phyloP scores from a whole-genome alignment of 2,113 vertebrate species.

The Phylloscopus whistleri region DNA sequence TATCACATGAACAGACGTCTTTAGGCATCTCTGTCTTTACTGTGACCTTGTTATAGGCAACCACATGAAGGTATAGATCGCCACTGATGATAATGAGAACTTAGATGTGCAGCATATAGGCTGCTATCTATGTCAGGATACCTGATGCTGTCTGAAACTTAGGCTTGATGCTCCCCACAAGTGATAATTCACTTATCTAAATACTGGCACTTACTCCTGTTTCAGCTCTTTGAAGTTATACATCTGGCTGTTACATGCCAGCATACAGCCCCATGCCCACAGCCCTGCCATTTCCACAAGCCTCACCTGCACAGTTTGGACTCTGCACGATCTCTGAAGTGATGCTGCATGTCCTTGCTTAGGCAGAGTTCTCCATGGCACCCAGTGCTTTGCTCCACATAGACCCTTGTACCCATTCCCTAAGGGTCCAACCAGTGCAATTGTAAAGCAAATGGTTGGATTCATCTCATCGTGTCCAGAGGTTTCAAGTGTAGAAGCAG shows the following conservation, averaged over 20 bases:
- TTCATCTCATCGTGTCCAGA: neutral
- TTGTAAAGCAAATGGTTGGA: neutral
- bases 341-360: neutral
- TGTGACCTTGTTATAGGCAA: neutral
- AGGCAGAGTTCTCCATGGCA: neutral
- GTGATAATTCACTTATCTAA: neutral
- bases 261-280: neutral
- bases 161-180: neutral
- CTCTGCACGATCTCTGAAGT: neutral
- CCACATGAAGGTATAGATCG: neutral
- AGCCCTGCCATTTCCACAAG: neutral
- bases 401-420: neutral
- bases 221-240: neutral
- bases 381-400: neutral
- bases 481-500: neutral
- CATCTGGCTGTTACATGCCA: too few species aligned
- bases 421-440: neutral
- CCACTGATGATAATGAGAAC: neutral
- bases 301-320: neutral
- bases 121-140: neutral
- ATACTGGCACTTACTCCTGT: neutral
- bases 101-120: rapidly evolving
- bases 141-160: neutral
- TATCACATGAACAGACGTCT: neutral
- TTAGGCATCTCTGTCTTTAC: neutral